Evolutionary conservation across 2,888 invertebrate species (phyloP), one percentile per base, ranked within the genome.

Genomic region (Nomada lathburiana): DNA sequence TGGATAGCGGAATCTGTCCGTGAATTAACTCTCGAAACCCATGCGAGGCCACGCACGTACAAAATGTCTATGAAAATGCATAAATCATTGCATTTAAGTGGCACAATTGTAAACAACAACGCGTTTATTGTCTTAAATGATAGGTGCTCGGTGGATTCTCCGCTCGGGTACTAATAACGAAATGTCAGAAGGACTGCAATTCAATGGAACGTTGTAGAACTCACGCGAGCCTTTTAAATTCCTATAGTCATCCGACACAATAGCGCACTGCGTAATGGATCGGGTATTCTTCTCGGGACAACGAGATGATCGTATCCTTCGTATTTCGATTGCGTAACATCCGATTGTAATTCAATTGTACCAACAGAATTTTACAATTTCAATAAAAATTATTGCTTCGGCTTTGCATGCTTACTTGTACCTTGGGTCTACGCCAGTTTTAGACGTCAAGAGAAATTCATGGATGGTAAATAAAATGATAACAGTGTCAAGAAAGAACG

Each of bases 161-260:
- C 50, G 20, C 29, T 62, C 26, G n/a, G 57, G n/a, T 23, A n/a
- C 36, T 73, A 59, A 60, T 55, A 55, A 44, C 64, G 11, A 50
- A 80, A 64, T 53, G 52, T 42, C 57, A 57, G 59, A 16, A 50
- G 44, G 18, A 9, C 20, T 26, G 26, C 59, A 50, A 81, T 81
- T 69, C 26, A 69, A 59, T 74, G 74, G 47, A 64, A 79, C 57
- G 18, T 20, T 23, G 50, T 42, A 53, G 50, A 68, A 69, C 59
- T 60, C 42, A 64, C 20, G 60, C 29, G 69, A 79, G 29, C 59
- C 42, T 64, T 59, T 74, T 76, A 78, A 84, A 78, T 84, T 72
- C 69, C 67, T 69, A 47, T 70, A 78, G 82, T 84, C 73, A 79
- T 82, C 50, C 75, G 57, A 53, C 69, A 73, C 79, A 79, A 82